A percentile compares a stretch with the other conserved stretches of the same genome.
Evolutionary conservation across 2,888 invertebrate species (phyloP).

Genomic region (Apodemia mormo): DNA sequence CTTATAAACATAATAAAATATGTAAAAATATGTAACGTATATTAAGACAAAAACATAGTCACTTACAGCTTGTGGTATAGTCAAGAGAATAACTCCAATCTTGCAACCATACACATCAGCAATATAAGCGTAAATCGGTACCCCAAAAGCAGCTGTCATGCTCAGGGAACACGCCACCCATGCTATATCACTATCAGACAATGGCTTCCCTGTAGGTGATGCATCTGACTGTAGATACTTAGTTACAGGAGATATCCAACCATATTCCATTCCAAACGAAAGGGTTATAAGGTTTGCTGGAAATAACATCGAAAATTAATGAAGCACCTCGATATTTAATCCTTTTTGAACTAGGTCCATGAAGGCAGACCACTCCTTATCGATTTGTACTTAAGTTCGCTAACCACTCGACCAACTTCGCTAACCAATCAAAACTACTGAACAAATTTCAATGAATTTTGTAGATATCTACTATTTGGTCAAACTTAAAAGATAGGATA

Average conservation of each 20-base stretch:
- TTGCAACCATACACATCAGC: conserved; percentile 67
- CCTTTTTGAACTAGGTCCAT: no score
- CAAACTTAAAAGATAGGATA: no score
- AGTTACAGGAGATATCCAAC: conserved; percentile 63
- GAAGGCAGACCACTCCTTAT: no score
- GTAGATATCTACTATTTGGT: no score
- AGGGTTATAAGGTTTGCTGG: conserved; percentile 57
- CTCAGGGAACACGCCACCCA: conserved; percentile 67
- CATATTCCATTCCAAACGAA: conserved; percentile 57
- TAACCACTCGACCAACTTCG: no score
- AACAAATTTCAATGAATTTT: no score
- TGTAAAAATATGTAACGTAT: no score
- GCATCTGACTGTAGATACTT: conserved; percentile 49
- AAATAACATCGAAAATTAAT: conserved; percentile 28
- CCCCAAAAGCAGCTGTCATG: conserved; percentile 53
- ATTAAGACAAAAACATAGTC: no score
- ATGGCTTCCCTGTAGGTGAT: conserved; percentile 50
- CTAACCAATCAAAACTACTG: no score
- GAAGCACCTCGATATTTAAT: no score
- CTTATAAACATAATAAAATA: no score
- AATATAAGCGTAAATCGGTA: conserved; percentile 61
- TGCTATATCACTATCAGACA: conserved; percentile 59
- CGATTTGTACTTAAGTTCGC: no score
- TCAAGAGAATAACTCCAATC: conserved; percentile 61
- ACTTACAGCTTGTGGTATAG: conserved; percentile 57